These are phyloP conservation scores for Coleophora flavipennella DNA, from an alignment of 2,888 invertebrate genomes.

Conservation along the genomic window DNA sequence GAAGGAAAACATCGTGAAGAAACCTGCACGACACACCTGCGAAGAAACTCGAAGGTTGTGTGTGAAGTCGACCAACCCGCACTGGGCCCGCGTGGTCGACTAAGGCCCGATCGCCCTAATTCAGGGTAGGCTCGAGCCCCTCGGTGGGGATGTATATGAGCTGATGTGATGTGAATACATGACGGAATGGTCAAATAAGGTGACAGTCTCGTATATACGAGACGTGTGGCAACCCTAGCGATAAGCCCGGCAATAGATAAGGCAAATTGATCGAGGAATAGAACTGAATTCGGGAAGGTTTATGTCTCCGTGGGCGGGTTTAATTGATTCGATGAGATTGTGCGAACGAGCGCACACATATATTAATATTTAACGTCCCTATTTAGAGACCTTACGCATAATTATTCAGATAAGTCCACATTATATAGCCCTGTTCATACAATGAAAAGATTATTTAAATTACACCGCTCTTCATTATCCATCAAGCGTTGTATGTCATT, in stretches of 20 bases:
- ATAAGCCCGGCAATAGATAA: slow-evolving; percentile 60
- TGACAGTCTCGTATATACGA: no score
- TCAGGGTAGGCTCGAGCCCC: no score
- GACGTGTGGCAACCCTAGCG: no score
- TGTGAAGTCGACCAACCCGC: no score
- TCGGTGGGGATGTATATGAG: no score
- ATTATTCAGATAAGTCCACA: slow-evolving; percentile 33
- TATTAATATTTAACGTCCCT: slow-evolving; percentile 51
- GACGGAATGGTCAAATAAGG: no score
- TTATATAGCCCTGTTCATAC: slow-evolving; percentile 18
- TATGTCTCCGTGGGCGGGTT: slow-evolving; percentile 52
- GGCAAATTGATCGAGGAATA: slow-evolving; percentile 61
- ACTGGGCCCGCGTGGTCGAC: no score
- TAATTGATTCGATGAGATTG: slow-evolving; percentile 60
- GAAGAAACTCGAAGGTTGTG: no score
- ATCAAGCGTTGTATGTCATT: slow-evolving; percentile 5
- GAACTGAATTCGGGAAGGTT: slow-evolving; percentile 42
- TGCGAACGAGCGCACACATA: slow-evolving; percentile 45
- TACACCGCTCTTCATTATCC: slow-evolving; percentile 6
- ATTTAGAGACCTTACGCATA: slow-evolving; percentile 39
- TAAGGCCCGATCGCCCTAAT: no score
- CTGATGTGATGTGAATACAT: no score
- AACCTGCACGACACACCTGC: no score
- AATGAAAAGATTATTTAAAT: slow-evolving; percentile 16
- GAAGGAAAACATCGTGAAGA: no score